Base-by-base conservation (phyloP, 1,140 invertebrate genomes). In the Drosophila kohkoa region DNA sequence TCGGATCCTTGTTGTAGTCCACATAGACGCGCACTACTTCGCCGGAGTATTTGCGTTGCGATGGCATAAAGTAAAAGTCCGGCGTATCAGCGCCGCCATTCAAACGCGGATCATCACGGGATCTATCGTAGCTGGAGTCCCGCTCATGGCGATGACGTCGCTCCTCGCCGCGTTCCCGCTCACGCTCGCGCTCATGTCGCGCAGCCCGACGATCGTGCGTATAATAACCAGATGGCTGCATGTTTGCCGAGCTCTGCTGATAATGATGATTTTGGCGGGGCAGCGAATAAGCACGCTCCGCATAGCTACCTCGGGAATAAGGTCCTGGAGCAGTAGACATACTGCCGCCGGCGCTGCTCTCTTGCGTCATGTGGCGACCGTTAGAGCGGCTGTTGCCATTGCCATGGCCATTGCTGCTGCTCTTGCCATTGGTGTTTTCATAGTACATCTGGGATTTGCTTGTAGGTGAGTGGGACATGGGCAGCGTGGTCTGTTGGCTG, bases 41-140 rank as follows among this genome's bases (percentile, higher is more conserved):
- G 66, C 97, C 97, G 75, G 97, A 97, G 93, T 98, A 98, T 92
- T 98, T 98, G 55, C 97, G 93, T 86, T 98, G 97, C 32, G 97
- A 98, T 11, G 97, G 97, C 97, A 98, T 98, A 91, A 98, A 98
- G 92, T 98, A 98, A 93, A 98, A 98, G 93, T 98, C 97, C 0
- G 97, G 96, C 72, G 91, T 96, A 94, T 85, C 94, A 51, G 81
- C 93, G 75, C 86, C 85, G 70, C 90, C 82, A 74, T 87, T 92
- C 38, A 87, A 55, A 10, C 90, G 90, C 4, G 90, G 90, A 87
- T 92, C 90, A 13, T 92, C 90, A 0, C 90, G 80, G 64, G 86
- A 80, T 63, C 79, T 68, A 62, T 65, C 86, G 63, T 78, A 92
- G 74, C 85, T 76, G 28, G 83, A 49, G 15, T 82, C 83, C 0